These are phyloP conservation scores for Rhizomys pruinosus DNA, from an alignment of 2,113 vertebrate genomes.

Conservation along the genomic window DNA sequence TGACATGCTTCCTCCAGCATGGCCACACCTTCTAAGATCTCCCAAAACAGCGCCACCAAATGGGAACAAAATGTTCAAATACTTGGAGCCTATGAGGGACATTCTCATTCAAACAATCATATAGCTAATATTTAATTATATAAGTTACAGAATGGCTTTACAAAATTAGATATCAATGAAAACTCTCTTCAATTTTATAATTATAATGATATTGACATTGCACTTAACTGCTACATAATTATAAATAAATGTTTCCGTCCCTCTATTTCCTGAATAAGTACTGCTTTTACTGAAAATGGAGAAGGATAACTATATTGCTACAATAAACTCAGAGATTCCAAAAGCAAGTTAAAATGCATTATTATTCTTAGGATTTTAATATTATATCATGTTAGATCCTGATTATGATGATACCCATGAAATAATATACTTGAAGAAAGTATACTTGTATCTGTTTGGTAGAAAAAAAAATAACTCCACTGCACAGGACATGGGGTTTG, in stretches of 20 bases:
- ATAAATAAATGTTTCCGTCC: not conserved
- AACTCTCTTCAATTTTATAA: not conserved
- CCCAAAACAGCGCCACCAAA: no score
- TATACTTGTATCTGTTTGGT: not conserved
- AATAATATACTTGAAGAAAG: not conserved
- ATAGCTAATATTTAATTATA: constrained; percentile 8
- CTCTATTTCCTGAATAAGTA: not conserved
- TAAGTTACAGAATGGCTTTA: not conserved
- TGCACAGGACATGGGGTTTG: not conserved
- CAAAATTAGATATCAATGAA: not conserved
- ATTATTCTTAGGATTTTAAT: constrained; percentile 16
- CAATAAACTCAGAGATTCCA: not conserved
- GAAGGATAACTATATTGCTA: not conserved
- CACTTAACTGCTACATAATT: not conserved
- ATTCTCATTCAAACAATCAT: no score
- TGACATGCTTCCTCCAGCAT: no score
- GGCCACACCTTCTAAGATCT: no score
- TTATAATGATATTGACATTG: not conserved
- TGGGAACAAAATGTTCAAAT: no score
- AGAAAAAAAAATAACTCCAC: constrained; percentile 31
- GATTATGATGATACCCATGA: constrained; percentile 35
- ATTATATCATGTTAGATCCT: not conserved
- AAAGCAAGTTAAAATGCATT: constrained; percentile 2
- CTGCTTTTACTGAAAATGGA: not conserved
- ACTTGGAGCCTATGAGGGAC: no score